phyloP scores from a whole-genome alignment of 2,797 vertebrate genomes.

The Cynodonichthys magdalenae region DNA sequence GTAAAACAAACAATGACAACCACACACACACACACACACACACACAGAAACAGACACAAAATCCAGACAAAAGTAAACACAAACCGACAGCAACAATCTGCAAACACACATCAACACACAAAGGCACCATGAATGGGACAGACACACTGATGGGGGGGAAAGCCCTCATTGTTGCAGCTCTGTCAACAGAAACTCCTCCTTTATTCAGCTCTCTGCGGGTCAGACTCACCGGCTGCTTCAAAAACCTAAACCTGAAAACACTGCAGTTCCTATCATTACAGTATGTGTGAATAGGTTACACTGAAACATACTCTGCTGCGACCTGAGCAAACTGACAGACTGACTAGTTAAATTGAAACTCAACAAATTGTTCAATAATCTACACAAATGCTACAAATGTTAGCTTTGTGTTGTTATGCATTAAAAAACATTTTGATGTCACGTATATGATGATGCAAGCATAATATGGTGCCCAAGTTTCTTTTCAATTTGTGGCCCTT shows the following conservation, averaged over 20 bases:
- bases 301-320: no score
- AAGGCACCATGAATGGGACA: constrained; percentile 18
- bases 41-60: constrained; percentile 29
- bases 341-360: no score
- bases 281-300: no score
- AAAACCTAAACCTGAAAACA: constrained; percentile 1
- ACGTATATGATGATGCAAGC: no score
- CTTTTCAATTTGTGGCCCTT: no score
- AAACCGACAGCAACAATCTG: constrained; percentile 27
- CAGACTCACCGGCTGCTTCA: neutral
- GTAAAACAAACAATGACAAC: constrained; percentile 47
- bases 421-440: no score
- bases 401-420: no score
- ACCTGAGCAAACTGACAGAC: no score
- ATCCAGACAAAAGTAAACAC: constrained; percentile 38
- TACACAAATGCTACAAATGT: no score
- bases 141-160: constrained; percentile 31
- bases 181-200: constrained; percentile 32
- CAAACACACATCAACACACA: constrained; percentile 13
- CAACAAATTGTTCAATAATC: no score
- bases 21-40: constrained; percentile 11
- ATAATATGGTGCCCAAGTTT: no score
- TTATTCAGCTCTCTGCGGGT: constrained; percentile 4
- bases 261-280: neutral
- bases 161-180: constrained; percentile 39